Evolutionary conservation across 2,797 vertebrate genomes (phyloP).

Genomic region (Gouania willdenowi): DNA sequence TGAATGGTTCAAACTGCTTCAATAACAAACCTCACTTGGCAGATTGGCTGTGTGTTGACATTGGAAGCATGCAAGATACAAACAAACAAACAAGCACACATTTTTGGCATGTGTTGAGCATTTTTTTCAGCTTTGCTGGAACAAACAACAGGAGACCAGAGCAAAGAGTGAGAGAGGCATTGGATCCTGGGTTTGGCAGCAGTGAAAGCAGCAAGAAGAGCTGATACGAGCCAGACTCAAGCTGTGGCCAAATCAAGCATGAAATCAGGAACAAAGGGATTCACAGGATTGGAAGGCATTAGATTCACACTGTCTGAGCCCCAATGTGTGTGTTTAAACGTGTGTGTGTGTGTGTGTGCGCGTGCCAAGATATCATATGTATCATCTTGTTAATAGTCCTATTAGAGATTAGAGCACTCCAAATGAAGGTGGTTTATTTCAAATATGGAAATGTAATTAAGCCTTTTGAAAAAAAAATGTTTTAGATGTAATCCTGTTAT

Average conservation of each 20-base stretch:
- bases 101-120: slow-evolving; percentile 48
- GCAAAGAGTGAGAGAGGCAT: slow-evolving; percentile 14
- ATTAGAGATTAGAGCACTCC: slow-evolving; percentile 58
- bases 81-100: slow-evolving; percentile 53
- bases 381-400: slow-evolving; percentile 60
- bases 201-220: slow-evolving; percentile 64
- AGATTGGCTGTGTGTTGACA: slow-evolving; percentile 49
- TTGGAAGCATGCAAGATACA: slow-evolving; percentile 19
- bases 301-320: slow-evolving; percentile 70
- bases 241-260: slow-evolving; percentile 75
- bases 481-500: no score
- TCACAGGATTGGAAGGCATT: slow-evolving; percentile 72
- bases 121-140: slow-evolving; percentile 38
- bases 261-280: slow-evolving; percentile 77
- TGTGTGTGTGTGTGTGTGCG: slow-evolving; percentile 21
- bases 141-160: slow-evolving; percentile 31
- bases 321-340: slow-evolving; percentile 24
- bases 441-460: no score
- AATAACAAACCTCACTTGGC: slow-evolving; percentile 38
- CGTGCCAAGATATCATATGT: slow-evolving; percentile 50
- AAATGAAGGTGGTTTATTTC: slow-evolving; percentile 46
- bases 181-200: slow-evolving; percentile 68
- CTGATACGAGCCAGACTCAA: slow-evolving; percentile 66
- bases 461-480: no score
- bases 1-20: neutral